Evolutionary conservation across 30 jellyfish, hydroid and myxozoan species (phyloP), one percentile per base, ranked within the genome.

Genomic region (Aurelia aurita complex sp. Pacific): DNA sequence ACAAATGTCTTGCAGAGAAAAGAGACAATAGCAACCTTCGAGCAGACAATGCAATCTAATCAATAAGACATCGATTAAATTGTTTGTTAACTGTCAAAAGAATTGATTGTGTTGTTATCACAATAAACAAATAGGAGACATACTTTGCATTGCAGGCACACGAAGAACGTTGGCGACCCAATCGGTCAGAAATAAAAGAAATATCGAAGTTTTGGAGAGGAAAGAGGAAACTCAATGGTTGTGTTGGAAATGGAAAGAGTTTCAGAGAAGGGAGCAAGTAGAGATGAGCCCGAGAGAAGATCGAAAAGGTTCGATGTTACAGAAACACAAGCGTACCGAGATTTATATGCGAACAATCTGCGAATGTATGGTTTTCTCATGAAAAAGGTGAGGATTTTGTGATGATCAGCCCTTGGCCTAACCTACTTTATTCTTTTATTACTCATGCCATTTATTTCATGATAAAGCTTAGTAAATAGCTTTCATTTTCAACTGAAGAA

Each of bases 301-400:
- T 23, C 85, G 50, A 82, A 72, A 74, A 55, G 92, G 54, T 82
- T 86, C 60, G 96, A 92, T 74, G 91, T 92, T 36, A 92, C 98
- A 14, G 75, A 65, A 18, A 92, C 98, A 6, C 86, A 68, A 60
- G 91, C 90, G 18, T 92, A 92, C 70, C 85, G 86, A 59, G 97
- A 92, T 36, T 42, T 92, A 18, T 92, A 92, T 69, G 98, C 98
- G 9, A 92, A 92, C 61, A 92, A 92, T 60, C 68, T 92, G 77
- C 80, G 98, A 68, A 87, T 80, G 87, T 87, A 92, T 85, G 77
- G 98, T 17, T 86, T 81, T 71, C 94, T 86, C 36, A 80, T 92
- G 83, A 78, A 89, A 57, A 86, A 86, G 98, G 98, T 92, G 57
- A 59, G 83, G 16, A 11, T 19, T 33, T 69, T 69, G 12, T 5